phyloP scores from a whole-genome alignment of 1,140 invertebrate species.

The Samia ricini region DNA sequence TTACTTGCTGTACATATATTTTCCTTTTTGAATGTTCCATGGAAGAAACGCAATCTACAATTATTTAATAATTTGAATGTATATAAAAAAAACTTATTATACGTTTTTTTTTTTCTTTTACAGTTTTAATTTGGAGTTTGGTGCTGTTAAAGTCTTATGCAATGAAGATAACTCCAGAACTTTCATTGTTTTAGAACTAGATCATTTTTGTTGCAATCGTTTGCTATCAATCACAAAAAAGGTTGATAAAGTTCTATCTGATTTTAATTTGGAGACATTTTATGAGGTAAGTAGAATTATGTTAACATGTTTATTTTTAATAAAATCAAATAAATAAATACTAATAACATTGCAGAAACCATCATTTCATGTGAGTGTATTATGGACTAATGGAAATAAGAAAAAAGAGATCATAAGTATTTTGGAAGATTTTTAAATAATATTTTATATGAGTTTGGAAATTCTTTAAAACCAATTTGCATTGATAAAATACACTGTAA shows the following conservation, averaged over 20 bases:
- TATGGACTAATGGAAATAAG: constrained; percentile 82
- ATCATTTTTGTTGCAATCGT: constrained; percentile 66
- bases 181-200: constrained; percentile 83
- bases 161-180: constrained; percentile 88
- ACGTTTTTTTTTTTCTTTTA: constrained; percentile 30
- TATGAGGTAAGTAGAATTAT: constrained; percentile 39
- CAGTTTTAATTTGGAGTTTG: constrained; percentile 81
- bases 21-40: too few species aligned
- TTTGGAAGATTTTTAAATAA: constrained; percentile 46
- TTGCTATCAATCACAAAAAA: constrained; percentile 76
- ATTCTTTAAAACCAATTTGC: constrained; percentile 23
- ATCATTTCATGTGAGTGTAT: constrained; percentile 84
- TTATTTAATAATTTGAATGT: too few species aligned
- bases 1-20: too few species aligned
- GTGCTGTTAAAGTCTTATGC: constrained; percentile 81
- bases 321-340: neutral
- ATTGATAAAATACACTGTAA: constrained; percentile 55
- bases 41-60: too few species aligned
- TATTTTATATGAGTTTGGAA: constrained; percentile 36
- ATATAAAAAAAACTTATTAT: neutral
- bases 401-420: constrained; percentile 60
- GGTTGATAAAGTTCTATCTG: constrained; percentile 80
- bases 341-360: constrained; percentile 77
- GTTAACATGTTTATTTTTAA: neutral
- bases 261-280: constrained; percentile 80